Base-by-base conservation (phyloP, 2,797 vertebrate species). In the Bradypodion pumilum region DNA sequence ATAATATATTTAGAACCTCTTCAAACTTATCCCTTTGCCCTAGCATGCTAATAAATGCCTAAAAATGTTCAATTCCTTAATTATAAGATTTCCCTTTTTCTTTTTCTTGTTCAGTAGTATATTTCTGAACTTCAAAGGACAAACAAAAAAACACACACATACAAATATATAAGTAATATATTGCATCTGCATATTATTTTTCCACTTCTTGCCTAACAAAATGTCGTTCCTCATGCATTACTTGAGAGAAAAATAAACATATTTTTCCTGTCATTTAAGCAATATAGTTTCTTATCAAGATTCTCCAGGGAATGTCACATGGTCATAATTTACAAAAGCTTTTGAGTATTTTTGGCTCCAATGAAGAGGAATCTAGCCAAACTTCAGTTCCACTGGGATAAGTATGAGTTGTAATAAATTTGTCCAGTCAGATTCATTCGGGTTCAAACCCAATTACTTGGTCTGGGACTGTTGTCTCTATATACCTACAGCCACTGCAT, bases 101-200 rank as follows among this genome's bases (percentile, higher is more conserved):
- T 83, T 37, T 85, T 87, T 88, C 35, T 46, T 87, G 59, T 80
- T n/a, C 56, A 87, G 32, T 29, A 80, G 63, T 3, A n/a, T 25
- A 84, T 37, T 19, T 35, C 42, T 82, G 63, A 77, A 63, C 74
- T 72, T 78, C 87, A 73, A 88, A 80, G 16, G n/a, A 66, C n/a
- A n/a, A n/a, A n/a, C 37, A 19, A 68, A 66, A 35, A 3, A 44
- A 44, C 65, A 23, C 82, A 80, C 5, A 86, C 42, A 85, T 63
- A 78, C 79, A 86, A 77, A 70, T 89, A 91, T 69, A 68, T 77
- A 83, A 21, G 63, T 86, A 88, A 91, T 77, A 66, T 90, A 66
- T 89, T 87, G 86, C 87, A 89, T 82, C 46, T 82, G 8, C 86
- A 74, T 76, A 29, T 49, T 89, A 78, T n/a, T 83, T 94, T 49